These are phyloP conservation scores for Alloplasta piceator DNA, from an alignment of 2,888 invertebrate genomes.

Conservation along the genomic window DNA sequence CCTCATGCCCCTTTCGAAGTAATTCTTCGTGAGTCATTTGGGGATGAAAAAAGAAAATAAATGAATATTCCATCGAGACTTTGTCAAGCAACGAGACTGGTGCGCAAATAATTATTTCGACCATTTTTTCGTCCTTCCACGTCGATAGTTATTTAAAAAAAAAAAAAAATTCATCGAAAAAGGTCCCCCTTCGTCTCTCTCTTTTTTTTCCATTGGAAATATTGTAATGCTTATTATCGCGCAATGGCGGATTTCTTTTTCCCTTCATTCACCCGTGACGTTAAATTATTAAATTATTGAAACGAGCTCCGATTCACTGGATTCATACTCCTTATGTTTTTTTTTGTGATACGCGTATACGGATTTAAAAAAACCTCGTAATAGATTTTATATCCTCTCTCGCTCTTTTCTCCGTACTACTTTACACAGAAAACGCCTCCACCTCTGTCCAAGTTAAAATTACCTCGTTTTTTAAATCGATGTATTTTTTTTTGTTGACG, in stretches of 20 bases:
- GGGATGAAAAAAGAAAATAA: conserved; percentile 30
- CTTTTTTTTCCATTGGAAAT: conserved; percentile 13
- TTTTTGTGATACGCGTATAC: conserved; percentile 48
- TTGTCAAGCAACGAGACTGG: conserved; percentile 33
- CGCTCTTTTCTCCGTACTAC: conserved; percentile 39
- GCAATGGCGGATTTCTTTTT: conserved; percentile 3
- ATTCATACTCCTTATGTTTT: conserved; percentile 23
- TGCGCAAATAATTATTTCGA: conserved; percentile 37
- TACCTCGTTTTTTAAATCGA: conserved; percentile 32
- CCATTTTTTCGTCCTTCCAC: conserved; percentile 45
- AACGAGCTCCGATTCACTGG: conserved; percentile 28
- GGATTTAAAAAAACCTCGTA: conserved; percentile 48
- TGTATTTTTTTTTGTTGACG: neutral
- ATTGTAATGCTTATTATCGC: conserved; percentile 28
- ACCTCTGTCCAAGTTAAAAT: neutral
- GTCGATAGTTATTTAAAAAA: conserved; percentile 34
- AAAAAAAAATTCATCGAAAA: conserved; percentile 1
- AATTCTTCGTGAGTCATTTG: conserved; percentile 44
- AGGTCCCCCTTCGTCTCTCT: conserved; percentile 12
- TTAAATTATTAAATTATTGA: conserved; percentile 61
- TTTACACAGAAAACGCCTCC: neutral
- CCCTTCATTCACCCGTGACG: conserved; percentile 39
- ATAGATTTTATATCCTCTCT: conserved; percentile 52
- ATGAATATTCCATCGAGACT: conserved; percentile 16
- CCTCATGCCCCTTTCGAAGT: conserved; percentile 40